Percentiles rank a stretch among this genome's conserved stretches.
Conservation (phyloP, 2,888 invertebrate genomes). For the Drosophila koepferae region DNA sequence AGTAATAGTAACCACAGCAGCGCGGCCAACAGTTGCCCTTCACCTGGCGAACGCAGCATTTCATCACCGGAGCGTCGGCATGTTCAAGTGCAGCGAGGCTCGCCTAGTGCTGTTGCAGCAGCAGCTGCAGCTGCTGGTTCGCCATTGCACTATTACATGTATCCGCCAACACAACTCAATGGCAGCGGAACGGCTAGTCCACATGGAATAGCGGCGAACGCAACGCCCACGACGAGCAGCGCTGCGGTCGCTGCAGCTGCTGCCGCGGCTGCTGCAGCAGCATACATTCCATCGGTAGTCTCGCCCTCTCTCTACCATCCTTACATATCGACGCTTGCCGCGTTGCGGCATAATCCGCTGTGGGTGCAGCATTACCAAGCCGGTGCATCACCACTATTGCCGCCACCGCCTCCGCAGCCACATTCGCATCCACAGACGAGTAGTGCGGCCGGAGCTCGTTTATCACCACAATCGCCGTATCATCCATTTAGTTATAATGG, state of each 20-base stretch:
- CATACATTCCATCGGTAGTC: conserved; percentile 84
- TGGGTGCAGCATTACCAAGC: conserved; percentile 86
- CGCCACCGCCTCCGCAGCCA: conserved; percentile 71
- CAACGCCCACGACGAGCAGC: conserved; percentile 55
- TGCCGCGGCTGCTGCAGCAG: conserved; percentile 82
- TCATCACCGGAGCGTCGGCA: conserved; percentile 76
- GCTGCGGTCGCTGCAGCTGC: conserved; percentile 75
- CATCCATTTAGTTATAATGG: conserved; percentile 83
- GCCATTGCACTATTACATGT: conserved; percentile 84
- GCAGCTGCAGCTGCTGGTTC: conserved; percentile 67
- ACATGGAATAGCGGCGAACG: conserved; percentile 61
- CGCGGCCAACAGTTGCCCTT: conserved; percentile 68
- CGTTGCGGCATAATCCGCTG: conserved; percentile 85
- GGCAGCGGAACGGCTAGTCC: conserved; percentile 78
- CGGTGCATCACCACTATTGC: conserved; percentile 80
- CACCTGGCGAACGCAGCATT: conserved; percentile 76
- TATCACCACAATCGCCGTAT: conserved; percentile 84
- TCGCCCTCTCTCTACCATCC: conserved; percentile 83
- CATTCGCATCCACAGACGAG: conserved; percentile 53
- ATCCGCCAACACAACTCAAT: conserved; percentile 83
- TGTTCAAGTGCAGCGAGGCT: conserved; percentile 77
- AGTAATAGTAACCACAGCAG: conserved; percentile 67
- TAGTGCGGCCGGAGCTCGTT: conserved; percentile 83
- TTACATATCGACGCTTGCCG: conserved; percentile 84
- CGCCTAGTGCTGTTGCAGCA: conserved; percentile 66